Base-by-base conservation (phyloP, 2,797 vertebrate genomes). In the Fringilla coelebs region DNA sequence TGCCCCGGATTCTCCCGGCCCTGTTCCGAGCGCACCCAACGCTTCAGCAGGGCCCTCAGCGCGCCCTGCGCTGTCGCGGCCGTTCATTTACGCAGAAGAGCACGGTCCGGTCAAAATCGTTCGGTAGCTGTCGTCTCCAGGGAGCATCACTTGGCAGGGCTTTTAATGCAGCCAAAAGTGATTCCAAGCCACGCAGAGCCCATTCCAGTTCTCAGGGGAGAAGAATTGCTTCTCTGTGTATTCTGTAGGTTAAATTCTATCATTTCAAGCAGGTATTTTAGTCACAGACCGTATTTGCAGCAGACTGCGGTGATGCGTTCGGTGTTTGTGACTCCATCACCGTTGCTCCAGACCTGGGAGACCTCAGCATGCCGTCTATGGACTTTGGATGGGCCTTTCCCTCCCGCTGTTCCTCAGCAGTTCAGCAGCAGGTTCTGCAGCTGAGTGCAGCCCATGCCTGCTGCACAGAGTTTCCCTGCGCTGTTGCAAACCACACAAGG, bases 381-480 rank as follows among this genome's bases (percentile, higher is more conserved):
- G 66, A 87, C 87, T 89, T 92, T 55, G 87, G 58, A 62, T 10
- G 62, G 93, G 55, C 52, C 65, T 52, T 79, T 31, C 17, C 29
- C 38, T 76, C 19, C 2, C 7, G 0, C 25, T 13, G 1, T 5
- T 62, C 48, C 81, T 32, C 87, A 40, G 17, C 83, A 54, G 13
- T 2, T 73, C 85, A 45, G 77, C 34, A 45, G n/a, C 62, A 1
- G 1, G 31, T 36, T 32, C 45, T 21, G 49, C 55, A 54, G 79
- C 73, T 8, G 20, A 8, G 17, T 4, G 34, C 85, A 24, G n/a
- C 4, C 62, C 16, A 0, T 32, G 31, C 7, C 62, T 31, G 66
- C 63, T 17, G 6, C 60, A 5, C 2, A 1, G 5, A 1, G 8
- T 21, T 75, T 45, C 66, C 76, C 34, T 13, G n/a, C 0, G 2